A percentile compares a stretch with the other conserved stretches of the same genome.
Evolutionary conservation across 2,797 vertebrate species (phyloP).

Genomic region (Sebastes hubbsi): DNA sequence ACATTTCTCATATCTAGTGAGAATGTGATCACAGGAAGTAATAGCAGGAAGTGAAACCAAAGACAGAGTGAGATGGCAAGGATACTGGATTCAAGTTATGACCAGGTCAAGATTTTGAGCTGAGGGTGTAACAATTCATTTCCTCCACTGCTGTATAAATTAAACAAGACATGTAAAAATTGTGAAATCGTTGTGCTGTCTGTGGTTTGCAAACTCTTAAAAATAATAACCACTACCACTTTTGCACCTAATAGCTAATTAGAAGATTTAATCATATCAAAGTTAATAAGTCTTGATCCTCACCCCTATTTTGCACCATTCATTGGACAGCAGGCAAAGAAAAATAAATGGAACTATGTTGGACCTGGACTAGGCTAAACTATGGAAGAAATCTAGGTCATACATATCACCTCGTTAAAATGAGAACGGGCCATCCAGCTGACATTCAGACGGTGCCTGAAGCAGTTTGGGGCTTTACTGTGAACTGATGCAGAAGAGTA

Average conservation of each 20-base stretch:
- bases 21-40: background rate
- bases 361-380: slow-evolving; percentile 48
- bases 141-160: background rate
- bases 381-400: slow-evolving; percentile 66
- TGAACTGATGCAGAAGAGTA: slow-evolving; percentile 78
- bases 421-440: slow-evolving; percentile 68
- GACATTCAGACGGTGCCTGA: slow-evolving; percentile 74
- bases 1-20: background rate
- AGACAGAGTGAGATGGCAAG: background rate
- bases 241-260: background rate
- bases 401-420: slow-evolving; percentile 72
- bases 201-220: background rate
- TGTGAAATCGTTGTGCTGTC: background rate
- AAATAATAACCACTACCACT: background rate
- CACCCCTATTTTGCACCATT: slow-evolving; percentile 3
- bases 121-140: background rate
- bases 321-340: background rate
- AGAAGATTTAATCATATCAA: background rate
- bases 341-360: slow-evolving; percentile 19
- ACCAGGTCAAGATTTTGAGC: background rate
- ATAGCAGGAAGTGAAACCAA: background rate
- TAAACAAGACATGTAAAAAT: background rate
- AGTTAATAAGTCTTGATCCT: background rate
- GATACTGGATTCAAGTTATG: background rate
- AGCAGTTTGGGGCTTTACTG: slow-evolving; percentile 64